Base-by-base conservation (phyloP, 1,140 invertebrate species). In the Tetragonula clypearis region DNA sequence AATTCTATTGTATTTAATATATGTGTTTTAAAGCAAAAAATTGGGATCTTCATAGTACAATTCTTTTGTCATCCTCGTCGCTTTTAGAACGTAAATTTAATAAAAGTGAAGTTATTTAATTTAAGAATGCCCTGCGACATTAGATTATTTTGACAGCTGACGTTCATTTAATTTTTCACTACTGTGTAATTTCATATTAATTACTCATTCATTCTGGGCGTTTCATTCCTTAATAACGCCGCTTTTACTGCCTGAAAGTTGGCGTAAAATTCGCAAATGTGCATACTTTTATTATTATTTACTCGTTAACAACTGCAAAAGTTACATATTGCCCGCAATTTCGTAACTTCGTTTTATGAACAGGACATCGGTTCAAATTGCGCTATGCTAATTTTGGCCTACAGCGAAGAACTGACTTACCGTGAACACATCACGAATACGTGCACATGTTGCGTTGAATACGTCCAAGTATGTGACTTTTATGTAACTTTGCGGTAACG, bases 401-500 rank as follows among this genome's bases (percentile, higher is more conserved):
- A 83, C 65, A 65, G n/a, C 58, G 15, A 71, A 60, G 35, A 41
- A 53, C 21, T 60, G 35, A 78, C 49, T 78, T 78, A 30, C 30
- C 26, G 75, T 41, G 35, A n/a, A 55, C 26, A 60, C 72, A 79
- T 66, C 65, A 56, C 30, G n/a, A n/a, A 19, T 23, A n/a, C n/a
- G 35, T 23, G 5, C n/a, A 30, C n/a, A 2, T n/a, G 55, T 49
- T 71, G n/a, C 41, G 8, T 58, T 26, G 35, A 30, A 30, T 71
- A 21, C 26, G 55, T 60, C 15, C 15, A 84, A 62, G 66, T 26
- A 30, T 62, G 82, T 30, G 56, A 84, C 15, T 30, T 79, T 79
- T 72, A 65, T 79, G 82, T 72, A 79, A 79, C 26, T 53, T n/a
- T 19, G n/a, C 30, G 49, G n/a, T 21, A 53, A 84, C 58, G 56